Evolutionary conservation across 1,140 invertebrate species (phyloP), one percentile per base, ranked within the genome.

Genomic region (Littorina saxatilis): DNA sequence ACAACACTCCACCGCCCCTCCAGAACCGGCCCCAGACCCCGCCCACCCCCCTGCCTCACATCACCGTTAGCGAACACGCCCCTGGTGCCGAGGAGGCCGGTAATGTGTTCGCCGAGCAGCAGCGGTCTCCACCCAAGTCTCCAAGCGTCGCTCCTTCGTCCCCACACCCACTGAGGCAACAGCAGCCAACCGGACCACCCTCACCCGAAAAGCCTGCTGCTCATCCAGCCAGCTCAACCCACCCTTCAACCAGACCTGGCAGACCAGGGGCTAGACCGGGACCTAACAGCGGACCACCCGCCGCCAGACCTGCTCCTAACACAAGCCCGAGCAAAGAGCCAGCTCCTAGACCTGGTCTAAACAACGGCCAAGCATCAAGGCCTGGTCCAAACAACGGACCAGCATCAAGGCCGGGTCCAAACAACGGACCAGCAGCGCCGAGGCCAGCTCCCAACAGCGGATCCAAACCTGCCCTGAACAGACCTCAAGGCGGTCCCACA

Each of bases 31-130:
- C 63, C 23, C 63, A 27, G 27, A 3, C 23, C 70, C 2, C 20
- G 3, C 40, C 1, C 40, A 50, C 29, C 70, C 70, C 70, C n/a
- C 58, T 78, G 0, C 76, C 76, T 9, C 55, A 66, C 76, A 78
- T 78, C 58, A 78, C 55, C 3, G 58, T 78, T 37, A 61, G 37
- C 13, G 0, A 40, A 9, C 55, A 78, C 39, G 35, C 55, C 66
- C 13, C 27, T 32, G 61, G 7, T 27, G 43, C 5, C 43, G 43
- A 47, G 43, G 43, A 47, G 43, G 43, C n/a, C n/a, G n/a, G n/a
- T n/a, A n/a, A n/a, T n/a, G n/a, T n/a, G n/a, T n/a, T n/a, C n/a
- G n/a, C n/a, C n/a, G n/a, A n/a, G n/a, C n/a, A n/a, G n/a, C n/a
- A n/a, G n/a, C n/a, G n/a, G n/a, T n/a, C n/a, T n/a, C n/a, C n/a